Percentiles rank a stretch among this genome's conserved stretches.
These are phyloP conservation scores for Rhorus exstirpatorius DNA, from an alignment of 2,888 invertebrate genomes.

Conservation along the genomic window DNA sequence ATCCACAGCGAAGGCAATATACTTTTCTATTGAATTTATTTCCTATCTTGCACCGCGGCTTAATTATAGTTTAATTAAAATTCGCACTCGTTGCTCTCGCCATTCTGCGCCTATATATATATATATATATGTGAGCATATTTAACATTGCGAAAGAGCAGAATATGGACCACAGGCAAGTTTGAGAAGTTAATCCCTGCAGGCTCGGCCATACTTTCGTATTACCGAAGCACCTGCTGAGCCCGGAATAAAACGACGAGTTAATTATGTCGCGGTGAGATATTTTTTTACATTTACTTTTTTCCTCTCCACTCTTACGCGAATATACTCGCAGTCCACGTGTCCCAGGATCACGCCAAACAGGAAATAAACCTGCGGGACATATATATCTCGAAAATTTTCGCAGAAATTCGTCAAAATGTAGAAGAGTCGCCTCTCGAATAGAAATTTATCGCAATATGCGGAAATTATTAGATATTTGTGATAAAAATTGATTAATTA, in stretches of 20 bases:
- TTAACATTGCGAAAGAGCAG: constrained; percentile 46
- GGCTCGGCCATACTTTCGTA: constrained; percentile 81
- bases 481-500: background rate
- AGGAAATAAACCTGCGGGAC: no score
- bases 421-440: no score
- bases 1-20: constrained; percentile 26
- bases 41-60: constrained; percentile 70
- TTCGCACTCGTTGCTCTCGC: constrained; percentile 71
- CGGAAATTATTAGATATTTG: background rate
- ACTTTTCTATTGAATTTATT: constrained; percentile 78
- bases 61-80: constrained; percentile 84
- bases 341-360: no score
- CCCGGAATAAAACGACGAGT: constrained; percentile 78
- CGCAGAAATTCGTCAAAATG: no score
- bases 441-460: background rate
- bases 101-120: constrained; percentile 1
- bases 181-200: constrained; percentile 82
- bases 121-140: constrained; percentile 1
- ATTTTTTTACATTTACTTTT: constrained; percentile 35
- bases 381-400: no score
- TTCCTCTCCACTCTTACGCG: background rate
- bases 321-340: no score
- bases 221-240: constrained; percentile 77
- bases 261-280: constrained; percentile 78
- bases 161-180: constrained; percentile 78